Conservation (phyloP, 2,113 vertebrate genomes). For the Pionites leucogaster region DNA sequence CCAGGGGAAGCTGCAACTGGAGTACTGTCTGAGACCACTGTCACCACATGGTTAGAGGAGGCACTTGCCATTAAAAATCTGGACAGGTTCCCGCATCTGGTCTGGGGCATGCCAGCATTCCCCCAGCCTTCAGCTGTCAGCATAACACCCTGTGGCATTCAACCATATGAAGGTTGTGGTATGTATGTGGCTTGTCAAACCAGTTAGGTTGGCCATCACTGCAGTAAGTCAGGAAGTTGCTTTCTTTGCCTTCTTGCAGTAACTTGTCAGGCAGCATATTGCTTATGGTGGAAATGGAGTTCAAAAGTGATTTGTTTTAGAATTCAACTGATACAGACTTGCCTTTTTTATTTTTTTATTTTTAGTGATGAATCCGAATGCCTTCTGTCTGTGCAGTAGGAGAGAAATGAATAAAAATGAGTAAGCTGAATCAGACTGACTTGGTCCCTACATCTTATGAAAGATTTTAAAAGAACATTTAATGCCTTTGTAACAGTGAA, state of each 20-base stretch:
- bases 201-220: neutral
- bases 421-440: neutral
- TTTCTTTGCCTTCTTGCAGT: constrained; percentile 6
- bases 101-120: neutral
- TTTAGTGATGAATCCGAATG: neutral
- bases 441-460: neutral
- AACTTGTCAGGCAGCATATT: neutral
- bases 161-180: fast-evolving
- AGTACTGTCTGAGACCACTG: neutral
- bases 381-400: neutral
- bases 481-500: neutral
- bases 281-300: neutral
- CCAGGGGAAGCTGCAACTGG: neutral
- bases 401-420: constrained; percentile 3
- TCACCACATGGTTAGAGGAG: neutral
- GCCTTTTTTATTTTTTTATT: neutral
- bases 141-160: neutral
- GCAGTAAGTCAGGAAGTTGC: neutral
- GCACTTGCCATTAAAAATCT: neutral
- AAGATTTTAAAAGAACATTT: neutral
- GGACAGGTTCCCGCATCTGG: neutral
- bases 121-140: neutral
- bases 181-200: neutral
- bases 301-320: neutral
- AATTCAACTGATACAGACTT: neutral